These are phyloP conservation scores for Laspeyria flexula DNA, from an alignment of 2,888 invertebrate genomes.

Conservation along the genomic window DNA sequence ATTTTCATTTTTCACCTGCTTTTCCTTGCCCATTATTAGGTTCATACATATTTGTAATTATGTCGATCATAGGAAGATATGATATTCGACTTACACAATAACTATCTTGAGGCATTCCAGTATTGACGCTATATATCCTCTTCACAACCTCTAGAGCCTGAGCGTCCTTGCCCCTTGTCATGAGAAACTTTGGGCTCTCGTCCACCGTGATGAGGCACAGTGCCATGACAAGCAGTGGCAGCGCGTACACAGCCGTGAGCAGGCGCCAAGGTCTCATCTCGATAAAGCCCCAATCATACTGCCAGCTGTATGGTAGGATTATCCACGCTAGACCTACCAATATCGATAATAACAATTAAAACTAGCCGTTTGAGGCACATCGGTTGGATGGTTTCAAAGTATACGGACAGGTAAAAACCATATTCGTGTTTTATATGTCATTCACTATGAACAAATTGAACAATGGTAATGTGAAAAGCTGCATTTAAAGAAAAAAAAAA, in stretches of 20 bases:
- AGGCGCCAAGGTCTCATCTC: constrained; percentile 90
- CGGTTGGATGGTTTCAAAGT: no score
- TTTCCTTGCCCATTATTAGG: no score
- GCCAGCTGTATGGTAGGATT: constrained; percentile 85
- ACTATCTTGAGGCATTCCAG: constrained; percentile 53
- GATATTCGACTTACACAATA: constrained; percentile 64
- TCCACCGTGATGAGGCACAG: constrained; percentile 75
- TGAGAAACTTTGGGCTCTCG: constrained; percentile 92
- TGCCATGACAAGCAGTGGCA: constrained; percentile 84
- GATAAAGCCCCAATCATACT: constrained; percentile 60
- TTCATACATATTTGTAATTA: no score
- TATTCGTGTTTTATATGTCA: no score
- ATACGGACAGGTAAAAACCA: no score
- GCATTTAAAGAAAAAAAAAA: no score
- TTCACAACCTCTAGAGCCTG: constrained; percentile 83
- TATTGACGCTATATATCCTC: constrained; percentile 65
- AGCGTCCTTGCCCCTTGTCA: constrained; percentile 86
- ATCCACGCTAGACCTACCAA: constrained; percentile 88
- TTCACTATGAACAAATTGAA: no score
- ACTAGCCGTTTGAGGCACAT: no score
- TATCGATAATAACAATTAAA: no score
- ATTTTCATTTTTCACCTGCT: no score
- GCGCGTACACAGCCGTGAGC: constrained; percentile 87
- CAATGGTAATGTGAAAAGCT: no score
- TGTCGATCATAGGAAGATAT: no score